Percentiles rank a stretch among this genome's conserved stretches.
phyloP scores from a whole-genome alignment of 1,140 invertebrate species.

The Drosophila rufa region DNA sequence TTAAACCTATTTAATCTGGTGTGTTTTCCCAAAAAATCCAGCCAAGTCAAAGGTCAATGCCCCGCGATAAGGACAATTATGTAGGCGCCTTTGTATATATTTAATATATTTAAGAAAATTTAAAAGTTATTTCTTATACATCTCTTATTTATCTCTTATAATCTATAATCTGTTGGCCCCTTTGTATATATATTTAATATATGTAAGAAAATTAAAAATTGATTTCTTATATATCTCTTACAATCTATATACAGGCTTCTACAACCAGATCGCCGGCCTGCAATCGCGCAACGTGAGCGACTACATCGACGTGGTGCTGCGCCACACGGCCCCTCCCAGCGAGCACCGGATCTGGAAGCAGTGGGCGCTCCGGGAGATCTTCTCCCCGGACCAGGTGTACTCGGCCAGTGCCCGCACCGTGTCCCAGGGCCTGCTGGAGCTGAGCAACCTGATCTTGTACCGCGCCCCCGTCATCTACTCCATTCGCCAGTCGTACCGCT shows the following conservation, averaged over 20 bases:
- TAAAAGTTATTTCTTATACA: too few species aligned
- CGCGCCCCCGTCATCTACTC: slow-evolving; percentile 67
- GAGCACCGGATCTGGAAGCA: slow-evolving; percentile 72
- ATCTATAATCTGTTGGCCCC: neutral
- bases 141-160: neutral
- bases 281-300: slow-evolving; percentile 71
- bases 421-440: slow-evolving; percentile 63
- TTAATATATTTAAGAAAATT: too few species aligned
- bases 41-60: neutral
- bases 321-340: slow-evolving; percentile 58
- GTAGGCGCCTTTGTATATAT: too few species aligned
- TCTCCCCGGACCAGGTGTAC: slow-evolving; percentile 45
- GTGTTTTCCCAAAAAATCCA: slow-evolving; percentile 3
- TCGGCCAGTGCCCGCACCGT: slow-evolving; percentile 32
- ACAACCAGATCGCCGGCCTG: slow-evolving; percentile 54
- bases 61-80: neutral
- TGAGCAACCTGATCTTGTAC: slow-evolving; percentile 75
- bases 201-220: too few species aligned
- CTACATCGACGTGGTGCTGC: slow-evolving; percentile 73
- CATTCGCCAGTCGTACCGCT: slow-evolving; percentile 53
- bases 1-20: neutral
- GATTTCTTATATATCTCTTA: neutral
- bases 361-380: slow-evolving; percentile 70
- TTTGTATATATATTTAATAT: too few species aligned
- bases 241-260: slow-evolving; percentile 51